These are phyloP conservation scores for Archilochus colubris DNA, from an alignment of 2,113 vertebrate species.

Conservation along the genomic window DNA sequence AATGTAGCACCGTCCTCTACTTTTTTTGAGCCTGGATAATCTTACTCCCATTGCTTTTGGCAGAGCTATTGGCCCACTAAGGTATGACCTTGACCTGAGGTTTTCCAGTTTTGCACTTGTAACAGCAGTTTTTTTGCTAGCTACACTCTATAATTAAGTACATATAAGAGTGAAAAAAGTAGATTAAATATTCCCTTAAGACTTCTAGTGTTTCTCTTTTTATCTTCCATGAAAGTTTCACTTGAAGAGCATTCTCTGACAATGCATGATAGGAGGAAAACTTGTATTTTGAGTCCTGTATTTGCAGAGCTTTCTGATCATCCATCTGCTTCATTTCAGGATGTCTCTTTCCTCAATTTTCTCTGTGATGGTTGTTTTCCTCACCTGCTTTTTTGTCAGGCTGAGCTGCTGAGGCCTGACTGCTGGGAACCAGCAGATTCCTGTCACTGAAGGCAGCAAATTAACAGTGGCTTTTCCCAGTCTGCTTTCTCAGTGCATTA, in stretches of 20 bases:
- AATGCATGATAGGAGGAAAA: neutral
- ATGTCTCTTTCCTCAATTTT: neutral
- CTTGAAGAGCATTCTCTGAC: neutral
- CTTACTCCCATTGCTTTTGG: neutral
- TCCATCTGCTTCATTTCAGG: neutral
- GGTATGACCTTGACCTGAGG: neutral
- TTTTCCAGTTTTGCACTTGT: neutral
- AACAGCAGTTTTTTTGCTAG: neutral
- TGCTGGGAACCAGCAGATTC: neutral
- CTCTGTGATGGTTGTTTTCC: neutral
- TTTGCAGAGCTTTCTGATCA: neutral
- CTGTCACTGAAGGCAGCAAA: slow-evolving; percentile 19
- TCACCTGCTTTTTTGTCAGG: neutral
- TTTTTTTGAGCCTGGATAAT: neutral
- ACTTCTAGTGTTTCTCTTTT: neutral
- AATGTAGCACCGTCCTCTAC: neutral
- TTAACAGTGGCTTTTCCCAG: slow-evolving; percentile 12
- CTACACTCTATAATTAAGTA: neutral
- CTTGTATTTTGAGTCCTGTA: neutral
- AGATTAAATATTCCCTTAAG: neutral
- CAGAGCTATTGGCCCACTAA: neutral
- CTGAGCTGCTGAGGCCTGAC: neutral
- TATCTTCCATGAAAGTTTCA: neutral
- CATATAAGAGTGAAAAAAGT: neutral
- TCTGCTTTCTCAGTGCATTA: slow-evolving; percentile 5